Evolutionary conservation across 1,140 invertebrate species (phyloP), one percentile per base, ranked within the genome.

Genomic region (Brachionus plicatilis): DNA sequence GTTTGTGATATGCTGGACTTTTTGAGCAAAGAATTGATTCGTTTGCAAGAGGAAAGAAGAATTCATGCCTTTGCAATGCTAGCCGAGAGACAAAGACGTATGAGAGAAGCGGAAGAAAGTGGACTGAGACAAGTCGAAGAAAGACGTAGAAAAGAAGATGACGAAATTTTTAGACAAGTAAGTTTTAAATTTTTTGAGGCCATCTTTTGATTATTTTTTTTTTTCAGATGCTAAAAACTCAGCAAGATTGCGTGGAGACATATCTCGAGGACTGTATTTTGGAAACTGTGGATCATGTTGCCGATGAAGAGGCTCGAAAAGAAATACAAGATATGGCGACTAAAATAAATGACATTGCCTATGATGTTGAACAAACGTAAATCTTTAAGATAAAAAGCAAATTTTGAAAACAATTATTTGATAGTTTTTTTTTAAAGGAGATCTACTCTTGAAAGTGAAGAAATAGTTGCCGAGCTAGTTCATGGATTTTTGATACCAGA

Each of bases 101-200:
- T 92, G 86, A 89, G 92, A n/a, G 93, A 94, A 88, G 93, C 93
- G 0, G 92, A 91, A 50, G 93, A 94, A 88, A 92, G 92, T 56
- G 93, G 93, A 1, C 89, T 91, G 82, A 88, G 93, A 45, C 93
- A 94, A 88, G 89, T 91, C 53, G 93, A 94, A 86, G 91, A 93
- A 84, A 90, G 92, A 85, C 88, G 92, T 27, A 88, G 93, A 53
- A 88, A 91, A 80, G 93, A 94, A 88, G 92, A 94, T 72, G 93
- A 94, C 86, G 93, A 94, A 89, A 92, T 94, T 87, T 94, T 94
- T 87, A 92, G 92, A 87, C 92, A 93, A 90, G 92, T 91, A 50
- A 65, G 68, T 60, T 84, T 68, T n/a, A n/a, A n/a, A 82, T n/a
- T 75, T 56, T 68, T 33, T 50, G 24, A 33, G 17, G 24, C 3